Evolutionary conservation across 2,113 vertebrate species (phyloP).

Genomic region (Dipodomys spectabilis): DNA sequence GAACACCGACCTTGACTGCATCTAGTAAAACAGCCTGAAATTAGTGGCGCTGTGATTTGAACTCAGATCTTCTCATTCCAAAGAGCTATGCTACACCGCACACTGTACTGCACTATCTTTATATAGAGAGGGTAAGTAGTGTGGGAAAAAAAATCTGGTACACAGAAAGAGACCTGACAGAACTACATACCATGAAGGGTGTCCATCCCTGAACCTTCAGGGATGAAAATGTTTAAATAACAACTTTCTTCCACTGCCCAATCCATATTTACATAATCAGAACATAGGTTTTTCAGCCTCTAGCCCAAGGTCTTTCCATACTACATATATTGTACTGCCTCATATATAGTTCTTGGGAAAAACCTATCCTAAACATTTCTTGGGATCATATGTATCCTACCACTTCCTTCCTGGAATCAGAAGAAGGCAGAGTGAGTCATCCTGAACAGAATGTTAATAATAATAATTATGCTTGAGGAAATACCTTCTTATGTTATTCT

Average conservation of each 20-base stretch:
- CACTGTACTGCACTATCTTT: not conserved
- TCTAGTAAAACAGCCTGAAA: not conserved
- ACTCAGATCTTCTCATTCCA: not conserved
- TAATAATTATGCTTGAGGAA: constrained; percentile 54
- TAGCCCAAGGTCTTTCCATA: not conserved
- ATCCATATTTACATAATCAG: not conserved
- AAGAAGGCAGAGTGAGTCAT: constrained; percentile 49
- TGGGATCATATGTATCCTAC: not conserved
- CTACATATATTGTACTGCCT: not conserved
- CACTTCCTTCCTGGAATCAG: constrained; percentile 36
- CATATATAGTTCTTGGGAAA: not conserved
- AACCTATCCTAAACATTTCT: not conserved
- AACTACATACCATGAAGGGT: not conserved
- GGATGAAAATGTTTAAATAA: not conserved
- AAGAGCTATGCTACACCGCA: not conserved
- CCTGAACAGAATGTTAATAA: constrained; percentile 24
- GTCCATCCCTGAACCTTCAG: not conserved
- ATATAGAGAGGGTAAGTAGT: too few species aligned
- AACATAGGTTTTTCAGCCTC: not conserved
- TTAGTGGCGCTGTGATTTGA: not conserved
- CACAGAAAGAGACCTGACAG: not conserved
- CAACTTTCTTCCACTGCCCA: constrained; percentile 36
- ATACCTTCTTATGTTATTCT: constrained; percentile 27
- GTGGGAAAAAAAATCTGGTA: not conserved
- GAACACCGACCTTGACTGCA: too few species aligned